Base-by-base conservation (phyloP, 92 coral and sea anemone genomes). In the Virgularia gustaviana region DNA sequence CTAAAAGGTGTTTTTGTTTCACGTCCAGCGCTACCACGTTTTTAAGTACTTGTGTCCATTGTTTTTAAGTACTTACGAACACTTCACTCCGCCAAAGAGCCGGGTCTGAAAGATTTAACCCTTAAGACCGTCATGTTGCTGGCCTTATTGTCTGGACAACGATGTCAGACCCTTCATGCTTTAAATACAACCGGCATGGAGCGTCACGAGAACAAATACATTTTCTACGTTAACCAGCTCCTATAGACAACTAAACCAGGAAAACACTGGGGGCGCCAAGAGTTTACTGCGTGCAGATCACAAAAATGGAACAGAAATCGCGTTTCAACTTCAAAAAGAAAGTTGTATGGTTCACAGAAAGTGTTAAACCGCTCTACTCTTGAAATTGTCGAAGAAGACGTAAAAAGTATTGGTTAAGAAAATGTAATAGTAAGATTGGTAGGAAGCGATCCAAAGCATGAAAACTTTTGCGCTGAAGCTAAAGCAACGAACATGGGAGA, bases 261-360 rank as follows among this genome's bases (percentile, higher is more conserved):
- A 6, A 60, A 60, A 60, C 66, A 60, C 39, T 60, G 66, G 66
- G 66, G 66, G 6, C 66, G 1, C 19, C 66, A 60, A 28, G 66
- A 60, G 45, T 39, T 39, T 39, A 39, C 15, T 7, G 45, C 45
- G 7, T 39, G 15, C 45, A n/a, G n/a, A n/a, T n/a, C n/a, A n/a
- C n/a, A n/a, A n/a, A n/a, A n/a, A n/a, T n/a, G n/a, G n/a, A n/a
- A n/a, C n/a, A n/a, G n/a, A n/a, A n/a, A n/a, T n/a, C n/a, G n/a
- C n/a, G n/a, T n/a, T n/a, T n/a, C n/a, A n/a, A n/a, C n/a, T n/a
- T n/a, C n/a, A n/a, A n/a, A n/a, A n/a, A n/a, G n/a, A n/a, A n/a
- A n/a, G n/a, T n/a, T n/a, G n/a, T n/a, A n/a, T n/a, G n/a, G n/a
- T n/a, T n/a, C n/a, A n/a, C n/a, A n/a, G n/a, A n/a, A n/a, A n/a